Evolutionary conservation across 2,888 invertebrate genomes (phyloP).

Genomic region (Polymixis flavicincta): DNA sequence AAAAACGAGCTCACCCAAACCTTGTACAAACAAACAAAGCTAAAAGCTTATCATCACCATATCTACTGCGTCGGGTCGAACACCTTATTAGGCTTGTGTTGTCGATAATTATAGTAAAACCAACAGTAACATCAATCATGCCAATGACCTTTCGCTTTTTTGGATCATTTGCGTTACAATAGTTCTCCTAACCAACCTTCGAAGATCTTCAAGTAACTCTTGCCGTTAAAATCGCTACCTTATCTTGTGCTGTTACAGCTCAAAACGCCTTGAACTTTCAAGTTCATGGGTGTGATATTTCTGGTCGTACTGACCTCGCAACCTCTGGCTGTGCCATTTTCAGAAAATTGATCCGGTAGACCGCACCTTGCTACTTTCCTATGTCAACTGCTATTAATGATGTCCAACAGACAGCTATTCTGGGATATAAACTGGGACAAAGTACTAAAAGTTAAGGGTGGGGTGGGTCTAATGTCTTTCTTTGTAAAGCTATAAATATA

Average conservation of each 20-base stretch:
- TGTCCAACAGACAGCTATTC: constrained; percentile 59
- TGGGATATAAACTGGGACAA: constrained; percentile 37
- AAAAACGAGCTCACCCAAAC: constrained; percentile 20
- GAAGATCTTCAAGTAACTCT: constrained; percentile 55
- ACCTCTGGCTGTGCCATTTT: constrained; percentile 80
- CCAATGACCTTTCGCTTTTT: constrained; percentile 80
- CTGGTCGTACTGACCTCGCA: constrained; percentile 76
- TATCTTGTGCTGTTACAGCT: constrained; percentile 55
- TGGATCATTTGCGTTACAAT: constrained; percentile 74
- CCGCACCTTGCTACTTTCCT: constrained; percentile 78
- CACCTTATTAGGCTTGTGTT: constrained; percentile 62
- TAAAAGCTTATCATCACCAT: constrained; percentile 57
- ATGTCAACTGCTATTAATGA: constrained; percentile 69
- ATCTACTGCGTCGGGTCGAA: constrained; percentile 65
- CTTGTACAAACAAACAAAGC: constrained; percentile 37
- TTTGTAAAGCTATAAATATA: constrained; percentile 58
- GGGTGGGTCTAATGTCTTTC: constrained; percentile 30
- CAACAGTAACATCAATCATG: constrained; percentile 76
- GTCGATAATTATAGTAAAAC: constrained; percentile 67
- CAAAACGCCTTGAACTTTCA: constrained; percentile 49
- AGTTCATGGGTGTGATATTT: constrained; percentile 63
- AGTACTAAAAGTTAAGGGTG: constrained; percentile 41
- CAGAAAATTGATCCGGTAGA: constrained; percentile 72
- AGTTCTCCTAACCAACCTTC: constrained; percentile 67
- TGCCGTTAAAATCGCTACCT: constrained; percentile 64